Evolutionary conservation across 2,113 vertebrate genomes (phyloP).

Genomic region (Ancistrus triradiatus): DNA sequence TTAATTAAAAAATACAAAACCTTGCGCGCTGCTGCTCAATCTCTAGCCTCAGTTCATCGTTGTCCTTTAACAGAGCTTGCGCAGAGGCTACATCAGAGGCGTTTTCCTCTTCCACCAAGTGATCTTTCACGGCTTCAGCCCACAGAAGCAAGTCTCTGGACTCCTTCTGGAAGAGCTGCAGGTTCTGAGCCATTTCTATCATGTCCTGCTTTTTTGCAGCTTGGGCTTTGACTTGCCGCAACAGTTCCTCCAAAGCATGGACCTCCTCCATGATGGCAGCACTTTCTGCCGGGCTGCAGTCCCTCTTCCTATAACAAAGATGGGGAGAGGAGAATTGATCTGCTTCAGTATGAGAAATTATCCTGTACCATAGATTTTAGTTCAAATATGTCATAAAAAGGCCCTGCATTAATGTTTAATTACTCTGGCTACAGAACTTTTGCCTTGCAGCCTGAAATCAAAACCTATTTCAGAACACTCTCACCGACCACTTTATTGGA

Average conservation of each 20-base stretch:
- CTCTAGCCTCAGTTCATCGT: constrained; percentile 73
- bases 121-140: constrained; percentile 62
- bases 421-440: too few relatives aligned
- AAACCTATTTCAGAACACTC: too few relatives aligned
- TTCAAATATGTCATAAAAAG: too few relatives aligned
- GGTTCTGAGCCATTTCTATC: constrained; percentile 56
- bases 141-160: constrained; percentile 67
- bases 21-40: constrained; percentile 71
- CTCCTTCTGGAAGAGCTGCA: constrained; percentile 71
- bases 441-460: too few relatives aligned
- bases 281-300: constrained; percentile 75
- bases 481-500: too few relatives aligned
- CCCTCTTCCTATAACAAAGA: constrained; percentile 66
- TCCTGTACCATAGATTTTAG: too few relatives aligned
- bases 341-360: too few relatives aligned
- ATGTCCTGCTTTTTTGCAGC: constrained; percentile 46
- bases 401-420: too few relatives aligned
- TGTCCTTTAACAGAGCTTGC: constrained; percentile 67
- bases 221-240: constrained; percentile 62
- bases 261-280: constrained; percentile 72
- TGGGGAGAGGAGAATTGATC: not conserved
- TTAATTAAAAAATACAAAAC: too few relatives aligned
- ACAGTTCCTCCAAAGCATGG: constrained; percentile 67
- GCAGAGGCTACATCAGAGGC: constrained; percentile 69
- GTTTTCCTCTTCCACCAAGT: constrained; percentile 65